A percentile compares a stretch with the other conserved stretches of the same genome.
Evolutionary conservation across 2,113 vertebrate species (phyloP).

Genomic region (Channa maculata): DNA sequence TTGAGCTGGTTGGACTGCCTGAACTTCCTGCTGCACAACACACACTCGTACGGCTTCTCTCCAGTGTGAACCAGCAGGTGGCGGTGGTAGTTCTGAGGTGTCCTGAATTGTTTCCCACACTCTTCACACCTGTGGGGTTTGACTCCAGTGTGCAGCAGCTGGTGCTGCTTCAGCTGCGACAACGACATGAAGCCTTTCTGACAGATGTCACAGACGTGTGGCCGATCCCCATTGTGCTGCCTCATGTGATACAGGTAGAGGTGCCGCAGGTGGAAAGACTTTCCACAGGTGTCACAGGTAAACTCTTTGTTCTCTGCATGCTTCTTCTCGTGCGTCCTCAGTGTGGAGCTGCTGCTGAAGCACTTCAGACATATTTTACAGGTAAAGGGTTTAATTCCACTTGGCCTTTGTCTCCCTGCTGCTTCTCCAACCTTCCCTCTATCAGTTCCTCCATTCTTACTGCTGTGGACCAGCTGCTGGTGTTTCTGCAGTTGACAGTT

Average conservation of each 20-base stretch:
- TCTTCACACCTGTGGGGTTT: slow-evolving; percentile 70
- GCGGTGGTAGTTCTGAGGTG: slow-evolving; percentile 72
- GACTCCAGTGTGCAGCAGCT: slow-evolving; percentile 72
- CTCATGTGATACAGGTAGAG: slow-evolving; percentile 68
- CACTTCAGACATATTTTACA: slow-evolving; percentile 66
- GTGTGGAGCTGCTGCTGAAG: slow-evolving; percentile 63
- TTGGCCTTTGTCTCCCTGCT: neutral
- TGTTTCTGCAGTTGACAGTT: slow-evolving; percentile 80
- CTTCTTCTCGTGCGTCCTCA: slow-evolving; percentile 70
- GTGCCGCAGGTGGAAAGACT: slow-evolving; percentile 71
- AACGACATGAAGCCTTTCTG: slow-evolving; percentile 76
- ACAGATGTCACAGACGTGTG: slow-evolving; percentile 77
- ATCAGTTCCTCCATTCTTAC: neutral
- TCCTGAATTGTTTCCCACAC: slow-evolving; percentile 72
- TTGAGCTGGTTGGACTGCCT: slow-evolving; percentile 79
- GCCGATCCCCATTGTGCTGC: slow-evolving; percentile 68
- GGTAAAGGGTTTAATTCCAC: slow-evolving; percentile 33
- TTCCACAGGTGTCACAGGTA: slow-evolving; percentile 62
- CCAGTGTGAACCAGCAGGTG: slow-evolving; percentile 77
- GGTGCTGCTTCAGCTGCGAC: slow-evolving; percentile 75
- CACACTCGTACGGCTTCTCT: slow-evolving; percentile 73
- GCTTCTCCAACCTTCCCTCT: too few species aligned
- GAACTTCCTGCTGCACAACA: slow-evolving; percentile 65
- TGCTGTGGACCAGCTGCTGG: slow-evolving; percentile 67
- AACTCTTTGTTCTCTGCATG: slow-evolving; percentile 70